These are phyloP conservation scores for Nymphicus hollandicus DNA, from an alignment of 2,113 vertebrate species.

Conservation along the genomic window DNA sequence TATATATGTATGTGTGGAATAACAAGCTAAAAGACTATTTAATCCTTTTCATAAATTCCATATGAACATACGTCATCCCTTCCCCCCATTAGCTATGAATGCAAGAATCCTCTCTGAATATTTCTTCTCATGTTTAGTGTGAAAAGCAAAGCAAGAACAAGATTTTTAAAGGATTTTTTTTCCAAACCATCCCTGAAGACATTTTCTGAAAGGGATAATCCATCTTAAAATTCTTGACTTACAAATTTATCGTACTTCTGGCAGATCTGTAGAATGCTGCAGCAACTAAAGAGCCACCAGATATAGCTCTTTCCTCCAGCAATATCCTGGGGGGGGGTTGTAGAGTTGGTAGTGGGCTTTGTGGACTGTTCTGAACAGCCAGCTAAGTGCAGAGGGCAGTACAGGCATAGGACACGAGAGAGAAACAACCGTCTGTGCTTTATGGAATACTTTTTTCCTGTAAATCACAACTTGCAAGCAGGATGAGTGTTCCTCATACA, in stretches of 20 bases:
- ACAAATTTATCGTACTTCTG: slow-evolving; percentile 23
- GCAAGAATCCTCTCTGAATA: background rate
- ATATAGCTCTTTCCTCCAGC: background rate
- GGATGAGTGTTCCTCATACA: background rate
- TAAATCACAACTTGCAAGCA: background rate
- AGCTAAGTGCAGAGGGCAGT: background rate
- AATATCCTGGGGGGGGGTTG: background rate
- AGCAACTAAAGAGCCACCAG: background rate
- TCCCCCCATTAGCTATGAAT: background rate
- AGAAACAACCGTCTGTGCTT: background rate
- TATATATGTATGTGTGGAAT: background rate
- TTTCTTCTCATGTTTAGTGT: background rate
- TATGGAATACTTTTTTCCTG: background rate
- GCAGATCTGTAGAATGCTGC: background rate
- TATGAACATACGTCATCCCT: background rate
- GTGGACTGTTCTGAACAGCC: background rate
- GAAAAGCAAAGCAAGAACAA: slow-evolving; percentile 20
- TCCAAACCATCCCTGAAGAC: background rate
- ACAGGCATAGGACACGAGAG: background rate
- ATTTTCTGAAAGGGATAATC: slow-evolving; percentile 48
- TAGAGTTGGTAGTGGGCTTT: background rate
- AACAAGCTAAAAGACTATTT: background rate
- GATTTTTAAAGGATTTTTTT: background rate
- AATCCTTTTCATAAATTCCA: background rate
- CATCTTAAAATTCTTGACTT: slow-evolving; percentile 43